These are phyloP conservation scores for Galerucella nymphaeae DNA, from an alignment of 2,888 invertebrate genomes.

Conservation along the genomic window DNA sequence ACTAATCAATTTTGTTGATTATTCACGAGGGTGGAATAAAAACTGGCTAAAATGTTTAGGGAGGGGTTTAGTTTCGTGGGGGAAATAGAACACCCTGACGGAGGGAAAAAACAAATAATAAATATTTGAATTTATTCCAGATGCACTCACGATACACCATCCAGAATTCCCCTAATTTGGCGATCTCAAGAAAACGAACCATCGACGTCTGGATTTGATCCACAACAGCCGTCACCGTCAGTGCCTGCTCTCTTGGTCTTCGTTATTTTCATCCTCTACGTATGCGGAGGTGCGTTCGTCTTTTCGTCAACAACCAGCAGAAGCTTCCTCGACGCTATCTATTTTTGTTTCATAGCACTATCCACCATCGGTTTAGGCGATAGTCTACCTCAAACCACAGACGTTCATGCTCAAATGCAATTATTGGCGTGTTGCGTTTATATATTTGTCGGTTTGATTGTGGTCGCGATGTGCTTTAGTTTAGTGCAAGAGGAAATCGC, in stretches of 20 bases:
- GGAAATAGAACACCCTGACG: too few relatives aligned
- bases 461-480: constrained; percentile 88
- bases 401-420: constrained; percentile 72
- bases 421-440: constrained; percentile 84
- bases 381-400: constrained; percentile 55
- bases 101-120: not conserved
- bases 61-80: too few relatives aligned
- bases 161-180: constrained; percentile 80
- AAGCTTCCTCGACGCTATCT: constrained; percentile 83
- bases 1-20: too few relatives aligned
- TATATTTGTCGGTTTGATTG: constrained; percentile 80
- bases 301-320: constrained; percentile 86
- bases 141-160: constrained; percentile 77
- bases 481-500: constrained; percentile 84
- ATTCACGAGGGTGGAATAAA: too few relatives aligned
- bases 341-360: constrained; percentile 87
- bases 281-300: constrained; percentile 80
- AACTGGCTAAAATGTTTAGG: not conserved
- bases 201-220: constrained; percentile 41
- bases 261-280: constrained; percentile 75
- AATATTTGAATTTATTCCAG: constrained; percentile 30
- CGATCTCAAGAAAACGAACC: constrained; percentile 63
- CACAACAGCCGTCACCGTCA: constrained; percentile 63
- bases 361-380: constrained; percentile 87
- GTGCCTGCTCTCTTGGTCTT: constrained; percentile 76